phyloP scores from a whole-genome alignment of 2,888 invertebrate species.

The Cepaea hortensis region DNA sequence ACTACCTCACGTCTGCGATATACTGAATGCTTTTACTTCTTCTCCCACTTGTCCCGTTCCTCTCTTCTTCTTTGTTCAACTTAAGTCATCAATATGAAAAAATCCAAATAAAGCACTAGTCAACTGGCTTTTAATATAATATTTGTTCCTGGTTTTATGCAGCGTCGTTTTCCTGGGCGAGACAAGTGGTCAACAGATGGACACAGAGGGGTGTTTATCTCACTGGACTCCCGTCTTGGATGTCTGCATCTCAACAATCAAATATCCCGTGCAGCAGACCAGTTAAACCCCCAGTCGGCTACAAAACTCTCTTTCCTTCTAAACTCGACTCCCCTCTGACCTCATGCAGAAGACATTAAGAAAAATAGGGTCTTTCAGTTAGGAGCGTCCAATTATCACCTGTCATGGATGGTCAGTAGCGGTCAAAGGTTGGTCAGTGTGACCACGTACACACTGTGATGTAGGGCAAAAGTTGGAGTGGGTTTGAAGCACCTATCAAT shows the following conservation, averaged over 20 bases:
- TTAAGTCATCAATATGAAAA: too few species aligned
- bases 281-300: neutral
- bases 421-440: conserved; percentile 32
- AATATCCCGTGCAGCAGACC: neutral
- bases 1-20: too few species aligned
- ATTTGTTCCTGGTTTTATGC: too few species aligned
- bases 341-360: neutral
- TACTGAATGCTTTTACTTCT: too few species aligned
- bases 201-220: neutral
- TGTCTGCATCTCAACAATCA: neutral
- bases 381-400: conserved; percentile 40
- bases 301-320: neutral
- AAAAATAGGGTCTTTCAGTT: neutral
- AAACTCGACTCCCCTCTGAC: conserved; percentile 34
- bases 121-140: too few species aligned
- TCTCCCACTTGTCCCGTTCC: too few species aligned
- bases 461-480: conserved; percentile 25
- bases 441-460: conserved; percentile 21
- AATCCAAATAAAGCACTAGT: too few species aligned
- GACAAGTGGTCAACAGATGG: conserved; percentile 22
- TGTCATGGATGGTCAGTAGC: conserved; percentile 34
- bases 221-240: neutral
- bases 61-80: too few species aligned
- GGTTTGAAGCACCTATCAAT: conserved; percentile 41
- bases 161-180: neutral